Evolutionary conservation across 2,888 invertebrate species (phyloP).

Genomic region (Acrocyrtus sp.): DNA sequence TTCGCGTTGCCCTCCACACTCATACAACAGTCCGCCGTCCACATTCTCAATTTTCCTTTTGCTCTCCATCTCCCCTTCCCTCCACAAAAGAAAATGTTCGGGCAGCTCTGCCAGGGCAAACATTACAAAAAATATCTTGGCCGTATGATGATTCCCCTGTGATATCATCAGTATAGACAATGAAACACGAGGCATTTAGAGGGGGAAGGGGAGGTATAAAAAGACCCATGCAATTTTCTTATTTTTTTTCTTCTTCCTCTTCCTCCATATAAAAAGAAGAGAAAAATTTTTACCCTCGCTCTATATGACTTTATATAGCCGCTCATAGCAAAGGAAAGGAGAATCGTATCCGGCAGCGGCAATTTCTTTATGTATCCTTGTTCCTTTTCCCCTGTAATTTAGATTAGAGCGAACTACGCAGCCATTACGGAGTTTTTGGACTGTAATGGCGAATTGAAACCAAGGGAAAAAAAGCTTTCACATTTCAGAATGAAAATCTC

Average conservation of each 20-base stretch:
- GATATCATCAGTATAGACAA: slow-evolving; percentile 8
- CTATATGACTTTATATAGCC: no score
- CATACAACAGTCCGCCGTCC: no score
- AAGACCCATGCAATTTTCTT: no score
- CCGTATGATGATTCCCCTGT: slow-evolving; percentile 23
- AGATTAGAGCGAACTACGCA: no score
- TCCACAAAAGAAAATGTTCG: neutral
- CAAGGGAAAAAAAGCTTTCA: slow-evolving; percentile 1
- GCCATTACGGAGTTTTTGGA: neutral
- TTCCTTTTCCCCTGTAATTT: slow-evolving; percentile 11
- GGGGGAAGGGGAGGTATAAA: no score
- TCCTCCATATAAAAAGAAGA: neutral
- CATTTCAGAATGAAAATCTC: no score
- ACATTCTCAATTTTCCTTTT: no score
- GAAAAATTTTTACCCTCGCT: neutral
- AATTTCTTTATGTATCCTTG: no score
- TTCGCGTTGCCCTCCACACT: no score
- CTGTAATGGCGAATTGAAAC: neutral
- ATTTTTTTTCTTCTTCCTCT: no score
- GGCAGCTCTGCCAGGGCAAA: no score
- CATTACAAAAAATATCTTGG: no score
- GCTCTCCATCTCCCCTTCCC: neutral
- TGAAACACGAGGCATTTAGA: slow-evolving; percentile 9
- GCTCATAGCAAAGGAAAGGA: slow-evolving; percentile 21
- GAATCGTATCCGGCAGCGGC: slow-evolving; percentile 17